These are phyloP conservation scores for Phalacrocorax carbo DNA, from an alignment of 2,113 vertebrate species.

Conservation along the genomic window DNA sequence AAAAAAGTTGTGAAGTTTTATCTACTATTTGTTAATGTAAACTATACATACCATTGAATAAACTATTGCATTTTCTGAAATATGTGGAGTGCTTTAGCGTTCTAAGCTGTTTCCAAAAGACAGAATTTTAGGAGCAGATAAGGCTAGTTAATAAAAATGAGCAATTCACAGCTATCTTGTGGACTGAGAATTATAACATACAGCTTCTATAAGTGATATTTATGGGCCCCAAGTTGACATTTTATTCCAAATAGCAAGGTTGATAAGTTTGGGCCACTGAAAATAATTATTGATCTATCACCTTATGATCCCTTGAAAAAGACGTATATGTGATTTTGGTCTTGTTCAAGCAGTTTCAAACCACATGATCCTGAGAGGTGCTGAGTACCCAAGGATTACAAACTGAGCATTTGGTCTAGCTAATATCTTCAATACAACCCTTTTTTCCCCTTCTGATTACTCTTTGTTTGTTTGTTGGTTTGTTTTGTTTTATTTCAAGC, in stretches of 20 bases:
- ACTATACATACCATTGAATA: background rate
- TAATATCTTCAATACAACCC: background rate
- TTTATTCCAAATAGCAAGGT: background rate
- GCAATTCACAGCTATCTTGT: background rate
- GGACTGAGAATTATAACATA: background rate
- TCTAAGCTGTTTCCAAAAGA: background rate
- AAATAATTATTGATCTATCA: background rate
- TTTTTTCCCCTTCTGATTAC: background rate
- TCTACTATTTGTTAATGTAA: background rate
- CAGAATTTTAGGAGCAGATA: background rate
- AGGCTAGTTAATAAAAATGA: background rate
- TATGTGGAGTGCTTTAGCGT: background rate
- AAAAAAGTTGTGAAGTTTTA: background rate
- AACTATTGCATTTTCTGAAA: background rate
- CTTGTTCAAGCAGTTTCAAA: background rate
- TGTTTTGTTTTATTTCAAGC: background rate
- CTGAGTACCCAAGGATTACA: background rate
- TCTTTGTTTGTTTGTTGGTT: background rate
- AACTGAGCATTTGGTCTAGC: background rate
- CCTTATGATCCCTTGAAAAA: background rate
- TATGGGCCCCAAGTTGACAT: background rate
- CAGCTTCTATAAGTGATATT: background rate
- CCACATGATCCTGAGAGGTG: background rate
- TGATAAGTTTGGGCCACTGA: background rate
- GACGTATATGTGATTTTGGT: background rate